Evolutionary conservation across 2,888 invertebrate genomes (phyloP), one percentile per base, ranked within the genome.

Genomic region (Mamestra brassicae): DNA sequence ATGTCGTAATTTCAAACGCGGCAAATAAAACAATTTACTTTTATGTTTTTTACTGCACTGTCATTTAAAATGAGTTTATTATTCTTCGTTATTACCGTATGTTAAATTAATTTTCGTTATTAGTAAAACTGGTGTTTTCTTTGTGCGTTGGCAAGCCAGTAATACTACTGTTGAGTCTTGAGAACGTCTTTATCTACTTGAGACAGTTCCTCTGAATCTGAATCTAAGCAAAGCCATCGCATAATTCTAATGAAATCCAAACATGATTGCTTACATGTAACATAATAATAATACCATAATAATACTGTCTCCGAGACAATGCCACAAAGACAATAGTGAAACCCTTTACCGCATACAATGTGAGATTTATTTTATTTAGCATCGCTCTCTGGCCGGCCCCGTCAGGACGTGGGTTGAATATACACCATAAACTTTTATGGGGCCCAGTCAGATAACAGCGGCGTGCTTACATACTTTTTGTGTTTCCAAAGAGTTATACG

Each of bases 381-480:
- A 77, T 80, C 78, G 85, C 82, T 77, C 78, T 77, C 77, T 81
- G 81, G 76, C 71, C 78, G 77, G 85, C 62, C 64, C 70, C 81
- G 78, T 71, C 85, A 66, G 80, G 85, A 87, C 91, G 90, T 90
- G 90, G 90, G 88, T 87, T 88, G 91, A 89, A 90, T 91, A 90
- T 87, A 90, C 90, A 87, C 91, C 89, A 90, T 94, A 89, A 93
- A 94, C 85, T 90, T 94, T 94, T 93, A 94, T 93, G 89, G 90
- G 88, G 85, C 77, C 89, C 89, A 88, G 83, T 74, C 83, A 88
- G 92, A 92, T 92, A 93, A 91, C 89, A 85, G 81, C 78, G 81
- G 84, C 84, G 71, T 60, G 78, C 82, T 78, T 76, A 72, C 78
- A 72, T 76, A 74, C 78, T 84, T 88, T 91, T 91, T 90, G 90